These are phyloP conservation scores for Labrus mixtus DNA, from an alignment of 2,113 vertebrate species.

Conservation along the genomic window DNA sequence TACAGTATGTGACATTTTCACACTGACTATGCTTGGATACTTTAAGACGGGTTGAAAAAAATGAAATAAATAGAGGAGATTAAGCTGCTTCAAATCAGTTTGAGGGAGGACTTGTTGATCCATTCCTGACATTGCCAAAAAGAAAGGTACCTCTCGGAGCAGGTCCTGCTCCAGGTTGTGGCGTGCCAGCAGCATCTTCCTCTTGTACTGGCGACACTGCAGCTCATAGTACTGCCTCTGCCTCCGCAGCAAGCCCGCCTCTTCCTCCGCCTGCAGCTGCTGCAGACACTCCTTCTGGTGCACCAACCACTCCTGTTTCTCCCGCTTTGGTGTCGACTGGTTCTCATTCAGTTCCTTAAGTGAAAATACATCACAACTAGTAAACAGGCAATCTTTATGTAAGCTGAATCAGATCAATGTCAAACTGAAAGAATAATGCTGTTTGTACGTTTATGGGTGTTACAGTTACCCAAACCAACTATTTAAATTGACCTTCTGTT, in stretches of 20 bases:
- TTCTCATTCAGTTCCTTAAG: slow-evolving; percentile 92
- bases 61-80: too few species aligned
- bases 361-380: not conserved
- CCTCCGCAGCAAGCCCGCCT: slow-evolving; percentile 88
- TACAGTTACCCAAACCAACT: too few species aligned
- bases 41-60: too few species aligned
- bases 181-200: slow-evolving; percentile 91
- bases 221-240: slow-evolving; percentile 93
- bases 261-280: slow-evolving; percentile 91
- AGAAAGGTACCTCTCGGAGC: slow-evolving; percentile 87
- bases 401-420: too few species aligned
- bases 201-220: slow-evolving; percentile 92
- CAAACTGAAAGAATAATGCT: not conserved
- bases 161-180: slow-evolving; percentile 94
- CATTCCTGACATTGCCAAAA: too few species aligned
- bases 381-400: not conserved
- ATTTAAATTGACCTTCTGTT: too few species aligned
- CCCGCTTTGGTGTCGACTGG: slow-evolving; percentile 92
- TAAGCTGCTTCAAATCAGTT: too few species aligned
- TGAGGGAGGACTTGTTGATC: too few species aligned
- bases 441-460: not conserved
- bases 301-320: slow-evolving; percentile 94
- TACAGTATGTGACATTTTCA: too few species aligned
- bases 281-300: slow-evolving; percentile 93
- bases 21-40: too few species aligned